Evolutionary conservation across 53 echinoderm and acorn worm genomes (phyloP).

Genomic region (Apostichopus leukothele): DNA sequence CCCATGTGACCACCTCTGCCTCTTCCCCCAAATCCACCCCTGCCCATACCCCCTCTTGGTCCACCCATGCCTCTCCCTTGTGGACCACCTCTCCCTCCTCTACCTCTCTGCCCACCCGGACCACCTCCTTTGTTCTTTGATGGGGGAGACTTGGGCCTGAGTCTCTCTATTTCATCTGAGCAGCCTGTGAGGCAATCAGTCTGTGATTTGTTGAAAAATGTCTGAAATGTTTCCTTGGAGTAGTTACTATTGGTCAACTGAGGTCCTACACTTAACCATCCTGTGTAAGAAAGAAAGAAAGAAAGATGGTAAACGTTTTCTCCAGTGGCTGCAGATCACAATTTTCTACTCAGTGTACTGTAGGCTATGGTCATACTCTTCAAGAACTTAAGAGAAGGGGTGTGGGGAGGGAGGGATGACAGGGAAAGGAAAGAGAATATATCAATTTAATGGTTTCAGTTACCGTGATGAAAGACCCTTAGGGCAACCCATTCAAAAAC

Average conservation of each 20-base stretch:
- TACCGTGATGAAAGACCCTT: too few species aligned
- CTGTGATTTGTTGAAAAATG: constrained; percentile 80
- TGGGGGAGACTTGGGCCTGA: constrained; percentile 91
- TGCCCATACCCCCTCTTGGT: constrained; percentile 66
- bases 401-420: too few species aligned
- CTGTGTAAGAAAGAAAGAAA: constrained; percentile 31
- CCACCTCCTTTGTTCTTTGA: constrained; percentile 75
- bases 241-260: constrained; percentile 92
- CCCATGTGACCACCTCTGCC: constrained; percentile 64
- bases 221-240: constrained; percentile 76
- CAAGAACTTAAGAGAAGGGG: too few species aligned
- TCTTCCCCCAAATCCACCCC: constrained; percentile 62
- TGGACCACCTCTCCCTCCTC: constrained; percentile 61
- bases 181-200: constrained; percentile 88
- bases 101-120: constrained; percentile 52
- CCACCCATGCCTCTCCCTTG: constrained; percentile 72
- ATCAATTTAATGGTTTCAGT: too few species aligned
- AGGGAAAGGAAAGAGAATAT: too few species aligned
- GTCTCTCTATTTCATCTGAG: constrained; percentile 88
- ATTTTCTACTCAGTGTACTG: too few species aligned
- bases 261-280: constrained; percentile 94
- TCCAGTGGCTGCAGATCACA: too few species aligned
- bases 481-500: too few species aligned
- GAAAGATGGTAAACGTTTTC: not conserved
- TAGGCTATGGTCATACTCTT: too few species aligned